Percentiles rank a stretch among this genome's conserved stretches.
phyloP scores from a whole-genome alignment of 2,797 vertebrate species.

The Gambusia yucatana region DNA sequence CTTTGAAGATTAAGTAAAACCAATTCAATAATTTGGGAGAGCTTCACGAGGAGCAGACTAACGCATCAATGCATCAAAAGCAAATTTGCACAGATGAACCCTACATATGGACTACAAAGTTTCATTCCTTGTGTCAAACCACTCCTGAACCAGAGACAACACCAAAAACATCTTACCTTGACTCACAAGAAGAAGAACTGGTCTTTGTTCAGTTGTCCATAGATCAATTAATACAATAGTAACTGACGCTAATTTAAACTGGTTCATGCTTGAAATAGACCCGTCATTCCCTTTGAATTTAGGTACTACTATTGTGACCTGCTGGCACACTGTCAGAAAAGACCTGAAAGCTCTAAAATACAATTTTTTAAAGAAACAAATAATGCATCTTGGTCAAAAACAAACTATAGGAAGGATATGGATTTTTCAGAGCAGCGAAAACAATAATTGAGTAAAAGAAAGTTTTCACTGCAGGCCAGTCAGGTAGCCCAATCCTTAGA shows the following conservation, averaged over 20 bases:
- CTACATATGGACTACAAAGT: not conserved
- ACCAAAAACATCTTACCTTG: not conserved
- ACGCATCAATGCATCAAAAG: not conserved
- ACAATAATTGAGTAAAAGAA: not conserved
- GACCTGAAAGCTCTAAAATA: not conserved
- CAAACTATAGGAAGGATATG: not conserved
- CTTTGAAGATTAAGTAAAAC: not conserved
- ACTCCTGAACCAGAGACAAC: not conserved
- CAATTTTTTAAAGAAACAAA: not conserved
- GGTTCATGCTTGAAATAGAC: conserved; percentile 18
- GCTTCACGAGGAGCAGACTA: not conserved
- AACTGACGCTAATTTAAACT: conserved; percentile 19
- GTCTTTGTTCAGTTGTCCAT: not conserved
- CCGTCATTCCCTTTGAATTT: not conserved
- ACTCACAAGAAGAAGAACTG: not conserved
- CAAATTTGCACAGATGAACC: not conserved
- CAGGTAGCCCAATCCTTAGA: conserved; percentile 30
- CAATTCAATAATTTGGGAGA: not conserved
- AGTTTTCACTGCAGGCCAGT: not conserved
- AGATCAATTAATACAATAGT: not conserved
- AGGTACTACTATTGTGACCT: not conserved
- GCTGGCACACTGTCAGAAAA: not conserved
- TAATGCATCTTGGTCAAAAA: not conserved
- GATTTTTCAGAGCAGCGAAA: not conserved
- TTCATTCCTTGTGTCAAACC: not conserved